Evolutionary conservation across 2,888 invertebrate genomes (phyloP).

Genomic region (Leucophenga montana): DNA sequence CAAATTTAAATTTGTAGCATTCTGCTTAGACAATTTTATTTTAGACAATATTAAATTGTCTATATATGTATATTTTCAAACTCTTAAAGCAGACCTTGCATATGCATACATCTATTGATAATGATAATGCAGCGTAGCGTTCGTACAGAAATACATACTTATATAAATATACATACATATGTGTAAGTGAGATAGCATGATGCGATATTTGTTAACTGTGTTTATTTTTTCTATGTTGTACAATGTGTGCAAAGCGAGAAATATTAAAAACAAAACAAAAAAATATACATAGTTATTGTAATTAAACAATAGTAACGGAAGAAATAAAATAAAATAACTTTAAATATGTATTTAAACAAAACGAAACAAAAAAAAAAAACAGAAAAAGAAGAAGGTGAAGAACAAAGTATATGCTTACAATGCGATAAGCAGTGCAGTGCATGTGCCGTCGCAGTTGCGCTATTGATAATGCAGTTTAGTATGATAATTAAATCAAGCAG

Average conservation of each 20-base stretch:
- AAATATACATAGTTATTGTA: not conserved
- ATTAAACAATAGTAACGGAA: constrained; percentile 5
- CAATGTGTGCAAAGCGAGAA: not conserved
- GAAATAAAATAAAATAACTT: constrained; percentile 3
- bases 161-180: too few species aligned
- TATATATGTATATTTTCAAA: too few species aligned
- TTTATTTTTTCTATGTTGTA: constrained; percentile 7
- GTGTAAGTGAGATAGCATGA: too few species aligned
- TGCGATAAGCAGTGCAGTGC: constrained; percentile 43
- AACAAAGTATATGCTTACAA: constrained; percentile 13
- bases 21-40: too few species aligned
- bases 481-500: constrained; percentile 60
- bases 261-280: not conserved
- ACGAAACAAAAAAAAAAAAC: not conserved
- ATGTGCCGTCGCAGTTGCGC: too few species aligned
- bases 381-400: too few species aligned
- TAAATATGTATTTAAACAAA: constrained; percentile 12
- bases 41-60: too few species aligned
- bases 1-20: too few species aligned
- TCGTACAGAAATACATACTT: too few species aligned
- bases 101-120: too few species aligned
- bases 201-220: constrained; percentile 3
- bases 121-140: too few species aligned
- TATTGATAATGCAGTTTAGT: constrained; percentile 58
- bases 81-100: too few species aligned